Percentiles rank a stretch among this genome's conserved stretches.
phyloP scores from a whole-genome alignment of 2,888 invertebrate species.

The Stegophylla sp. region DNA sequence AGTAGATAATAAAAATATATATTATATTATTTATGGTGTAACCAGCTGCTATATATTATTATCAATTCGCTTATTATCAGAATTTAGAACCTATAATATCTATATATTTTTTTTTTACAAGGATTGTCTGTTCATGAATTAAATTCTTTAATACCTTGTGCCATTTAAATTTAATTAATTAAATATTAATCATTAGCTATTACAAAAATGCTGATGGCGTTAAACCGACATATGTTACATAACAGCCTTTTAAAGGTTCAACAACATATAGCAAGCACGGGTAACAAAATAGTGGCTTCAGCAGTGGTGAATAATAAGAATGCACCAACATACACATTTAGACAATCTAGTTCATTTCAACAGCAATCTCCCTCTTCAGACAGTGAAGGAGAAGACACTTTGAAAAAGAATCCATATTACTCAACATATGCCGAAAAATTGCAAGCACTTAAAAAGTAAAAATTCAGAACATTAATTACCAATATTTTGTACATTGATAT shows the following conservation, averaged over 20 bases:
- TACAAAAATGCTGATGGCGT: constrained; percentile 38
- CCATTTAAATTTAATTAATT: background rate
- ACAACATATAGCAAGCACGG: background rate
- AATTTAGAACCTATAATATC: too few species aligned
- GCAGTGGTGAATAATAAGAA: background rate
- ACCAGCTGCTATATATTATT: too few species aligned
- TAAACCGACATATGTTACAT: constrained; percentile 41
- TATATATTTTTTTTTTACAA: background rate
- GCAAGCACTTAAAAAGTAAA: constrained; percentile 32
- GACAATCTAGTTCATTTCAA: constrained; percentile 17
- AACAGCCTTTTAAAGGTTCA: constrained; percentile 52
- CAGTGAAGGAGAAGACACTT: constrained; percentile 25
- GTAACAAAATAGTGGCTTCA: constrained; percentile 12
- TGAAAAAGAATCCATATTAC: constrained; percentile 47
- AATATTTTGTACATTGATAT: background rate
- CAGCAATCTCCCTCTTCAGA: constrained; percentile 32
- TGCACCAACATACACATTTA: background rate
- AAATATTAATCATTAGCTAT: background rate
- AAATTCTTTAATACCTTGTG: too few species aligned
- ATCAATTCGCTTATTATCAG: too few species aligned
- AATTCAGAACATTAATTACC: background rate
- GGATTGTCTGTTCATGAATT: too few species aligned
- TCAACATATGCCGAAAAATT: constrained; percentile 37
- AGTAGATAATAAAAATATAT: too few species aligned
- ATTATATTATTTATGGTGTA: too few species aligned